Percentiles rank a stretch among this genome's conserved stretches.
phyloP scores from a whole-genome alignment of 2,113 vertebrate species.

The Anolis carolinensis region DNA sequence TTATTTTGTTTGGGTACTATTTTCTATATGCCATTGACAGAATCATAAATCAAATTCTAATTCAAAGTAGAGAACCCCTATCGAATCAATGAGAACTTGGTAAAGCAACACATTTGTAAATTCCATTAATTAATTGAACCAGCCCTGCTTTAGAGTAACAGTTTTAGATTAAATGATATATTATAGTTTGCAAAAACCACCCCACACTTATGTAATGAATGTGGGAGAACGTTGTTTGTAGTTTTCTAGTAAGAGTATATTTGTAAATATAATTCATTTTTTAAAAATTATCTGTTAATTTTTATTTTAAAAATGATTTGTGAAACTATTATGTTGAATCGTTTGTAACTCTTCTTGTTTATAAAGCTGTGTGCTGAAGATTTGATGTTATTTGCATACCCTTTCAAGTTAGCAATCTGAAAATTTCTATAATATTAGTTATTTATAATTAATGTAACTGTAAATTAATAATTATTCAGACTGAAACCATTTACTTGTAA shows the following conservation, averaged over 20 bases:
- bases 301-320: background rate
- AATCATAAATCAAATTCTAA: no score
- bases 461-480: no score
- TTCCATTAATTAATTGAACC: no score
- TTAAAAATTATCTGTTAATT: background rate
- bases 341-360: background rate
- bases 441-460: background rate
- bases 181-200: slow-evolving; percentile 21
- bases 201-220: no score
- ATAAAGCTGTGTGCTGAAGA: background rate
- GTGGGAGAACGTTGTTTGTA: no score
- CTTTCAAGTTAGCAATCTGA: background rate
- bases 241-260: no score
- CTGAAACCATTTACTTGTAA: background rate
- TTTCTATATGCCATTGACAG: slow-evolving; percentile 16
- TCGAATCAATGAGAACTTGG: no score
- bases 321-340: background rate
- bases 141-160: no score
- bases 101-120: no score
- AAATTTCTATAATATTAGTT: background rate
- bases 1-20: background rate
- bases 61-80: no score
- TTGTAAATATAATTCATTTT: no score
- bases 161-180: background rate
- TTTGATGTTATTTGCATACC: background rate